These are phyloP conservation scores for Vidua chalybeata DNA, from an alignment of 2,113 vertebrate genomes.

Conservation along the genomic window DNA sequence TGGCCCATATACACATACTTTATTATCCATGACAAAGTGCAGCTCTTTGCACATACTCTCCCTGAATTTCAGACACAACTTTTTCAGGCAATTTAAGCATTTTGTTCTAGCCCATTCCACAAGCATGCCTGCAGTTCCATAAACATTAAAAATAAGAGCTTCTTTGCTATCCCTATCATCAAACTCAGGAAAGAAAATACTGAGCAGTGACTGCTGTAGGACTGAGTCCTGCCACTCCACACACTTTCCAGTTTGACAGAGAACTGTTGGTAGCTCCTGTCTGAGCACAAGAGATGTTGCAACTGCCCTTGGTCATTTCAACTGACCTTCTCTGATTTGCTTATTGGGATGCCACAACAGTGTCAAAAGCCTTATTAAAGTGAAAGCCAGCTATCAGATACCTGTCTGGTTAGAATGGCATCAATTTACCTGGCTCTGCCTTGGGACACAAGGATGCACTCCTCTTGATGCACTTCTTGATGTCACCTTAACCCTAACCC, in stretches of 20 bases:
- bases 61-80: background rate
- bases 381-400: background rate
- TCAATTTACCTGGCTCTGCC: background rate
- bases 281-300: background rate
- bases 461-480: background rate
- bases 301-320: background rate
- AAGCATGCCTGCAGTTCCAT: background rate
- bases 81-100: background rate
- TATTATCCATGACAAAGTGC: background rate
- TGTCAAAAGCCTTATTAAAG: background rate
- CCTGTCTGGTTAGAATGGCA: background rate
- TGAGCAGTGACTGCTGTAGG: background rate
- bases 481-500: background rate
- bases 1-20: background rate
- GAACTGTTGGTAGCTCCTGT: fast-evolving
- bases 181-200: background rate
- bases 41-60: background rate
- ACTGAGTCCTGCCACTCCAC: background rate
- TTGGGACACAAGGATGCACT: background rate
- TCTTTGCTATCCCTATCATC: background rate
- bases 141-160: background rate
- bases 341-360: background rate
- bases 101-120: background rate
- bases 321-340: background rate
- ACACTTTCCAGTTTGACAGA: background rate